A percentile compares a stretch with the other conserved stretches of the same genome.
Conservation (phyloP, 2,113 vertebrate genomes). For the Alectura lathami region DNA sequence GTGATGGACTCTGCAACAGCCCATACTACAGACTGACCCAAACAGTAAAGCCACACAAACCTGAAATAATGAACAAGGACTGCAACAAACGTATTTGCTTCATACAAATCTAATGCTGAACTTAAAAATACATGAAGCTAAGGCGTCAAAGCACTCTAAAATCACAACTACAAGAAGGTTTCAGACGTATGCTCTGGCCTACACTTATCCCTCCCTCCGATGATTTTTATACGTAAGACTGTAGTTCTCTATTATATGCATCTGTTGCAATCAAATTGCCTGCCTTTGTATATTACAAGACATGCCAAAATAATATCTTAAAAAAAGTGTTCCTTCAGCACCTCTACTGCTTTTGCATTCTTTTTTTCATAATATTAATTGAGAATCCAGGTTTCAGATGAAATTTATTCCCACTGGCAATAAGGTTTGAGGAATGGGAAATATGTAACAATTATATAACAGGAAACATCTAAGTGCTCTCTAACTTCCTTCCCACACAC, state of each 20-base stretch:
- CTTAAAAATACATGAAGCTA: background rate
- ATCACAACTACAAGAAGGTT: background rate
- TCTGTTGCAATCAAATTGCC: background rate
- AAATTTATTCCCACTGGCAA: conserved; percentile 6
- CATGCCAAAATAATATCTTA: background rate
- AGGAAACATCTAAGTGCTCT: conserved; percentile 73
- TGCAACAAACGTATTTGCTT: background rate
- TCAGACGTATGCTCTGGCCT: background rate
- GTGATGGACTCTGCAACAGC: background rate
- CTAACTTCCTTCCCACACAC: conserved; percentile 68
- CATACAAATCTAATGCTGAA: background rate
- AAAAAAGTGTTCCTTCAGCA: background rate
- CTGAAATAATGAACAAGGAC: fast-evolving
- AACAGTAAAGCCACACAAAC: background rate
- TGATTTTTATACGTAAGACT: background rate
- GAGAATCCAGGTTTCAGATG: background rate
- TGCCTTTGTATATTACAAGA: background rate
- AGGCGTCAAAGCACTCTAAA: background rate
- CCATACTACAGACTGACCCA: background rate
- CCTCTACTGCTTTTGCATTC: background rate
- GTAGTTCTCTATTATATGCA: fast-evolving
- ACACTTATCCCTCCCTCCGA: background rate
- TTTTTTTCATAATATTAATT: conserved; percentile 2
- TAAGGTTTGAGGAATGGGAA: conserved; percentile 55
- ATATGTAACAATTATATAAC: conserved; percentile 66